Base-by-base conservation (phyloP, 2,797 vertebrate genomes). In the Brachyrhaphis roseni region DNA sequence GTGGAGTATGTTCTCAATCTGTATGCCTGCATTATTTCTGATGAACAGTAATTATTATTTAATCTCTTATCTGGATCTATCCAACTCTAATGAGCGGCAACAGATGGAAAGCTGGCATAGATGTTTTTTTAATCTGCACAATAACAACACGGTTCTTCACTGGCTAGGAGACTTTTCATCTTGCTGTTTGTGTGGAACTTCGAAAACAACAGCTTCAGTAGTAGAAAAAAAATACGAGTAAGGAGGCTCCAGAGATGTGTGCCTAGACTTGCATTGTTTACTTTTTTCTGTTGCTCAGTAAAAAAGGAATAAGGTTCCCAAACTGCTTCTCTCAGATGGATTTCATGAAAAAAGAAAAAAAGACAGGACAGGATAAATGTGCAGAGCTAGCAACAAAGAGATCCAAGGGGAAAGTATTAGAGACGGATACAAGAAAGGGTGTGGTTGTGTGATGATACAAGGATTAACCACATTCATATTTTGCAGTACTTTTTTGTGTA, bases 31-130 rank as follows among this genome's bases (percentile, higher is more conserved):
- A 92, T 90, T 86, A 87, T 91, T 83, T 82, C 89, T 84, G 85
- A 90, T 88, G 84, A 92, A 91, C 87, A 86, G 83, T 89, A 74
- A 91, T 91, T 77, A 89, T 92, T 86, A 84, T 91, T 87, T 90
- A 91, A 90, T 92, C 87, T 87, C 83, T 84, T 83, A 53, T 76
- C 74, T 74, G 57, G 79, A 90, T 87, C 72, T 55, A 76, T 87
- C 80, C 78, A 88, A 87, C 91, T 91, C 82, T 87, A 88, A 89
- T 89, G 87, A 90, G 84, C 51, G 49, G 85, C 76, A 88, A 86
- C 91, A 93, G 91, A 94, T 92, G 90, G 90, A 86, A 87, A 81
- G 84, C 90, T 83, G 86, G 83, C 83, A 80, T 88, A 82, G 84
- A 90, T 88, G 84, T 88, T 91, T 87, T 93, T 93, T 89, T 88